A percentile compares a stretch with the other conserved stretches of the same genome.
Evolutionary conservation across 2,797 vertebrate species (phyloP).

Genomic region (Falco peregrinus): DNA sequence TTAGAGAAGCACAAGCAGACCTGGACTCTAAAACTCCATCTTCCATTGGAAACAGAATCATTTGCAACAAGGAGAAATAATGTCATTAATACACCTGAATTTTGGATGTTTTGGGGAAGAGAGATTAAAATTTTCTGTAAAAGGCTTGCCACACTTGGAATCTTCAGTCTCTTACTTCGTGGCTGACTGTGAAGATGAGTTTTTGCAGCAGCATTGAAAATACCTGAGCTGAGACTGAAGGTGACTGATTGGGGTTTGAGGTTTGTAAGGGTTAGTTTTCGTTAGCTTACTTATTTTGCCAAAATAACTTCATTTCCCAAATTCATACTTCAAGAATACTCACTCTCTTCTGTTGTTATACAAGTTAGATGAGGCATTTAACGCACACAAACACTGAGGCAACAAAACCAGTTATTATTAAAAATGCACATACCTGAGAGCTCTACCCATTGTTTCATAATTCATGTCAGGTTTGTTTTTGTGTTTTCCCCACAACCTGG

Average conservation of each 20-base stretch:
- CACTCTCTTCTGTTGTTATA: not conserved
- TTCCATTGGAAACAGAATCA: not conserved
- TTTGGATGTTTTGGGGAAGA: not conserved
- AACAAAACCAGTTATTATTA: not conserved
- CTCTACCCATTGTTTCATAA: constrained; percentile 98
- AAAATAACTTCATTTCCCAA: not conserved
- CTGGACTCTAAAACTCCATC: not conserved
- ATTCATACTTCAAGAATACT: not conserved
- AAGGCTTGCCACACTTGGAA: not conserved
- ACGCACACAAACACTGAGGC: not conserved
- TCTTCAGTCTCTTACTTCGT: not conserved
- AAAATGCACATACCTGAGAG: constrained; percentile 87
- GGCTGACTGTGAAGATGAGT: not conserved
- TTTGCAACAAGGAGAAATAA: not conserved
- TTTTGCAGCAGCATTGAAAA: not conserved
- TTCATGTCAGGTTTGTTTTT: constrained; percentile 99
- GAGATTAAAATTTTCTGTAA: not conserved
- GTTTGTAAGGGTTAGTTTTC: not conserved
- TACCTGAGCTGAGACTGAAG: not conserved
- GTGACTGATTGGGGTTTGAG: not conserved
- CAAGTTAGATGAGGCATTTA: not conserved
- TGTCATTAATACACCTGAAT: not conserved
- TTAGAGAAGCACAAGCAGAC: not conserved
- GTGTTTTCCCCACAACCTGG: constrained; percentile 94
- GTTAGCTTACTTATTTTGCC: not conserved